These are phyloP conservation scores for Channa maculata DNA, from an alignment of 2,113 vertebrate species.

Conservation along the genomic window DNA sequence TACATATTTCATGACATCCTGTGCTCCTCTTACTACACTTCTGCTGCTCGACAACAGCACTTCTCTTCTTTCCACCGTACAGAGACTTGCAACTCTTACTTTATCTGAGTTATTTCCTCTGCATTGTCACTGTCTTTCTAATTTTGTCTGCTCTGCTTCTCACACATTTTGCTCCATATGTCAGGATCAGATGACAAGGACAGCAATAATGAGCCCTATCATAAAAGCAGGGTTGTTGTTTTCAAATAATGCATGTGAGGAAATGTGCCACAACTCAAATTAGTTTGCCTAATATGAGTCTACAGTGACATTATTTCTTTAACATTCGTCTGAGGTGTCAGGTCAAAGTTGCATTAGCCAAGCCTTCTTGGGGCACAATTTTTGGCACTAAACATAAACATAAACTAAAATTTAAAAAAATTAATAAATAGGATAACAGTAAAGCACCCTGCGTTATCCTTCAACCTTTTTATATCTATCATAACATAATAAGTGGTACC, in stretches of 20 bases:
- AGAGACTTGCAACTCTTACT: slow-evolving; percentile 39
- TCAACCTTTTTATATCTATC: too few species aligned
- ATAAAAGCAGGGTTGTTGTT: too few species aligned
- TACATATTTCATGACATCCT: slow-evolving; percentile 83
- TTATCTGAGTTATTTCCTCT: slow-evolving; percentile 18
- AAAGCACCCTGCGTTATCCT: too few species aligned
- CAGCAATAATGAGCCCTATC: background rate
- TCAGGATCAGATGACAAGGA: slow-evolving; percentile 36
- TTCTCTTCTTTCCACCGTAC: slow-evolving; percentile 46
- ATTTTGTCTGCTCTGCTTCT: slow-evolving; percentile 13
- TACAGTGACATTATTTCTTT: slow-evolving; percentile 5
- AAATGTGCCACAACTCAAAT: background rate
- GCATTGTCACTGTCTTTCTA: background rate
- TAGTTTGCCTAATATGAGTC: slow-evolving; percentile 1
- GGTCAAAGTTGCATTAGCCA: slow-evolving; percentile 21
- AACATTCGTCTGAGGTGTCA: slow-evolving; percentile 21
- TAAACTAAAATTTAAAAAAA: too few species aligned
- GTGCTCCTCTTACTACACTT: slow-evolving; percentile 63
- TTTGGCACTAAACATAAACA: background rate
- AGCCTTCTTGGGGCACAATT: background rate
- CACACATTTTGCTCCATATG: slow-evolving; percentile 27
- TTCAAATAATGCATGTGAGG: background rate
- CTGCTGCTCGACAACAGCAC: slow-evolving; percentile 43
- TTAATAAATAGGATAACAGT: background rate
- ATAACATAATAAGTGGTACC: too few species aligned